Conservation (phyloP, 2,797 vertebrate species). For the Mergus octosetaceus region DNA sequence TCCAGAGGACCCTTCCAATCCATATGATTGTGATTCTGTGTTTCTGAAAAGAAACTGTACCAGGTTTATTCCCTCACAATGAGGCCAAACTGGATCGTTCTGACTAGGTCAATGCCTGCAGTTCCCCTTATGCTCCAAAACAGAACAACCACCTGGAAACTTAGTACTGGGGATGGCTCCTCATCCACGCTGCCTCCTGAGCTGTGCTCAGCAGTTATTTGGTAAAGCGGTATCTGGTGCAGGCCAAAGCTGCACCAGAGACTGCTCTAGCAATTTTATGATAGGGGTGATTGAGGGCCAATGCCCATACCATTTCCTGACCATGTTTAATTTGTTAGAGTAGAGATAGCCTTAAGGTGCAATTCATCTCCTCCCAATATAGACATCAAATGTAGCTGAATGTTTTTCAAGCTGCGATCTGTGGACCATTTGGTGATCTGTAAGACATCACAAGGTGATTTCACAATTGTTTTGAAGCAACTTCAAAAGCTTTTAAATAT, state of each 20-base stretch:
- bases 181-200: neutral
- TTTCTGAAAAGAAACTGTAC: neutral
- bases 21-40: too few relatives aligned
- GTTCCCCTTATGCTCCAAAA: neutral
- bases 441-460: conserved; percentile 35
- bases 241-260: neutral
- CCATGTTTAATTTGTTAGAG: neutral
- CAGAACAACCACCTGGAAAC: neutral
- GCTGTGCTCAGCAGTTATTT: neutral
- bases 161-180: neutral
- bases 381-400: conserved; percentile 1
- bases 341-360: neutral
- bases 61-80: neutral
- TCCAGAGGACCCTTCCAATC: too few relatives aligned
- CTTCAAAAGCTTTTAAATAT: conserved; percentile 3
- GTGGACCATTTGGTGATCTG: neutral
- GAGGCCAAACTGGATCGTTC: neutral
- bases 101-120: neutral
- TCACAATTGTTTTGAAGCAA: conserved; percentile 7
- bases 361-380: neutral
- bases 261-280: neutral
- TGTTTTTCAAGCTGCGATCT: conserved; percentile 9
- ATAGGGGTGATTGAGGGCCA: neutral
- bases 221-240: neutral
- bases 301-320: neutral